Conservation (phyloP, 2,113 vertebrate genomes). For the Hiodon alosoides region DNA sequence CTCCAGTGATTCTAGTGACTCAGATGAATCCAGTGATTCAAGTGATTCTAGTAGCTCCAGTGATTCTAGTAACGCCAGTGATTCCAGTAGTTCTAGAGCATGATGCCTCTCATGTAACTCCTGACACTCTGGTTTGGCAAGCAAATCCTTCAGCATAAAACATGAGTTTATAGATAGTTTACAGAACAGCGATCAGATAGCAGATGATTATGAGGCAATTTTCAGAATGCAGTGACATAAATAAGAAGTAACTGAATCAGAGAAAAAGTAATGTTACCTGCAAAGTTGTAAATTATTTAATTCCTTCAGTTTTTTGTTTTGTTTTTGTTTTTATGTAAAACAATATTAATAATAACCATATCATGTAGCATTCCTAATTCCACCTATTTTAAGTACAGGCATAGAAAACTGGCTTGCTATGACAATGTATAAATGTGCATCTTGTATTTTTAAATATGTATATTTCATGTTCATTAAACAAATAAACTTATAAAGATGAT, state of each 20-base stretch:
- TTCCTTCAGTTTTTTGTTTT: not conserved
- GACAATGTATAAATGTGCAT: too few relatives aligned
- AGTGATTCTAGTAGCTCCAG: not conserved
- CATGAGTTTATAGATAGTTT: not conserved
- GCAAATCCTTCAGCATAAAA: not conserved
- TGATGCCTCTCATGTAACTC: not conserved
- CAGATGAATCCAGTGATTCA: conserved; percentile 18
- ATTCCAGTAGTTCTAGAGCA: not conserved
- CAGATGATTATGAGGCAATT: not conserved
- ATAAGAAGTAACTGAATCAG: not conserved
- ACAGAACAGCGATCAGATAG: not conserved
- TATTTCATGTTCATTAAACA: too few relatives aligned
- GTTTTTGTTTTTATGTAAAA: not conserved
- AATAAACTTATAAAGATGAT: too few relatives aligned
- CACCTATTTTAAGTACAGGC: too few relatives aligned
- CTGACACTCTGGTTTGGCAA: not conserved
- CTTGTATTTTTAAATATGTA: too few relatives aligned
- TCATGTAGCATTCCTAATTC: too few relatives aligned
- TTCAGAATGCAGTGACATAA: not conserved
- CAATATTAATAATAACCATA: not conserved
- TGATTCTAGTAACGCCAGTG: not conserved
- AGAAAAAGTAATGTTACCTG: not conserved
- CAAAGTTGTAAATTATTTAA: not conserved
- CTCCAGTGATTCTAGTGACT: conserved; percentile 11
- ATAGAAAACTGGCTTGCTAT: too few relatives aligned